Base-by-base conservation (phyloP, 53 echinoderm and acorn worm genomes). In the Temnopleurus reevesii region DNA sequence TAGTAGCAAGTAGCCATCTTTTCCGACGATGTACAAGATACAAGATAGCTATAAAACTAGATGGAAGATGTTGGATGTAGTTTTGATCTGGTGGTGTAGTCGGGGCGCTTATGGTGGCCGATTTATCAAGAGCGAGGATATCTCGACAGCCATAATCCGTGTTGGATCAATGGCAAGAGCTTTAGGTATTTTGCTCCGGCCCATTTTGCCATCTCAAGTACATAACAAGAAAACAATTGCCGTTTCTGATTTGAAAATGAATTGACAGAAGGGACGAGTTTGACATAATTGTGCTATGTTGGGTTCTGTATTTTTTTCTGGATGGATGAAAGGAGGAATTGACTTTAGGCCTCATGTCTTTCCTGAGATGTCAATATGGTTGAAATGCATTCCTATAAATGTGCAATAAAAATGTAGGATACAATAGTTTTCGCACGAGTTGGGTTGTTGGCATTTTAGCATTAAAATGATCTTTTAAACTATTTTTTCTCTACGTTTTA, bases 71-170 rank as follows among this genome's bases (percentile, higher is more conserved):
- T 2, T n/a, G 71, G 21, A 41, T 36, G 41, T 71, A 21, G 36
- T 7, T 41, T 71, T 71, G 71, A 71, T 79, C 79, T 12, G 49
- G 3, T 79, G 49, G 79, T 79, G 79, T 79, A 47, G 79, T 25
- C 79, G 49, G 49, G 79, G 27, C 49, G 51, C 46, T 79, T 79
- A 79, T 49, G 79, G 46, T 79, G 79, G 79, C 27, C 86, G 71
- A 87, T 87, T 87, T 66, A 87, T 87, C 88, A 87, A 71, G 30
- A 9, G 31, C 53, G 66, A 71, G 3, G 59, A 85, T 13, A 76
- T 3, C 18, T 87, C 88, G 88, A 87, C 88, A 87, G 41, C 55
- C 76, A 65, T 87, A 87, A 87, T 87, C 88, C 76, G 7, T 66
- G 33, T 23, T 51, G 88, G 88, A 87, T 87, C 88, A 87, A 47